Evolutionary conservation across 2,888 invertebrate genomes (phyloP), one percentile per base, ranked within the genome.

Genomic region (Epinotia brunnichana): DNA sequence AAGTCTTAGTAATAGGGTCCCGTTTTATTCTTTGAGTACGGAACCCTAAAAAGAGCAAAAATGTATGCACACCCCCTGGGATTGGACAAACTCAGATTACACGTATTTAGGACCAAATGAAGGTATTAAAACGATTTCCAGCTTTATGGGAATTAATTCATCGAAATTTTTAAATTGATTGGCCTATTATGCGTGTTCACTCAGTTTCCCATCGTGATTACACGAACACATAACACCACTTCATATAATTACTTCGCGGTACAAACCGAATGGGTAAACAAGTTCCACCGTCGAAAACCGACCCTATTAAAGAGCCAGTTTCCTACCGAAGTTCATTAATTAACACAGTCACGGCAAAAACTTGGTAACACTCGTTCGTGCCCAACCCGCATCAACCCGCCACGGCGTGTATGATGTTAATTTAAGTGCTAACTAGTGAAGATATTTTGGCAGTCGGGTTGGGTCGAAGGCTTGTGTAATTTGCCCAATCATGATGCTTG

Each of bases 251-350:
- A 54, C 53, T 60, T 39, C 7, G 17, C 10, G 48, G 11, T 17
- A 10, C 17, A 41, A 54, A 41, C 21, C 24, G 54, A 19, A 54
- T 21, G 41, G 66, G 41, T 66, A 66, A 66, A 41, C 54, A 66
- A 66, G 64, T 66, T 64, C 13, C 13, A 9, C 35, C 35, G 9
- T 35, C n/a, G 44, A 4, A 48, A 54, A 24, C 29, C 41, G 24
- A 54, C 54, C 61, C 69, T 70, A 56, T 56, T 70, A 62, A 35
- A 56, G 35, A 63, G 60, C 71, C 41, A 44, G 44, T 66, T 71
- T 60, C 71, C 29, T 53, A 57, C 48, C 69, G 56, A 70, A 72
- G 35, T 72, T 67, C 54, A 44, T 62, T 72, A 72, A 72, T 72
- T 72, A 72, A 72, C 59, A 59, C 5, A 29, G 21, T 48, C n/a